phyloP scores from a whole-genome alignment of 2,888 invertebrate species.

The Isotomurus palustris region DNA sequence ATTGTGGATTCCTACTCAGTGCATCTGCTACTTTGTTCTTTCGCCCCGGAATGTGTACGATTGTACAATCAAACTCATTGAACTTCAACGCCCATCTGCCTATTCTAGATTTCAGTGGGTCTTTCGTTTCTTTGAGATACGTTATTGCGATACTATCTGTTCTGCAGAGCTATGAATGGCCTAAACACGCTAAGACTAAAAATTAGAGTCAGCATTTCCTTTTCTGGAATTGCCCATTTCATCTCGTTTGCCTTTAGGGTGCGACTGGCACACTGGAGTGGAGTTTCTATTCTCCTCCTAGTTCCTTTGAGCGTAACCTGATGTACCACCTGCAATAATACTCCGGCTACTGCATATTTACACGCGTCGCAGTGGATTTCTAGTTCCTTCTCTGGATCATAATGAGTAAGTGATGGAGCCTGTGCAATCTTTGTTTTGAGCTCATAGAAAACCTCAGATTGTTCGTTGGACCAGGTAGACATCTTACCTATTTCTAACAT shows the following conservation, averaged over 20 bases:
- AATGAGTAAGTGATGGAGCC: no score
- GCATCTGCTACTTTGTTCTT: not conserved
- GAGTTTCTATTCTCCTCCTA: not conserved
- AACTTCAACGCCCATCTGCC: slow-evolving; percentile 10
- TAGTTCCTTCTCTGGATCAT: no score
- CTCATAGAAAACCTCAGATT: no score
- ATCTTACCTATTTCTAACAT: no score
- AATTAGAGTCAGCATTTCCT: slow-evolving; percentile 8
- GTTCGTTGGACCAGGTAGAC: no score
- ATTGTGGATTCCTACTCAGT: slow-evolving; percentile 3
- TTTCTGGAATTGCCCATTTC: slow-evolving; percentile 5
- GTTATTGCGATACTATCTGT: slow-evolving; percentile 8
- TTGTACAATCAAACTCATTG: slow-evolving; percentile 4
- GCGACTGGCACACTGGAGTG: slow-evolving; percentile 5
- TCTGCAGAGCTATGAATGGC: slow-evolving; percentile 1
- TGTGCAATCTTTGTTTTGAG: no score
- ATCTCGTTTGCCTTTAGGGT: slow-evolving; percentile 2
- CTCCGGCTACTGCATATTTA: no score
- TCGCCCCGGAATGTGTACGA: not conserved
- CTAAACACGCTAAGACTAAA: not conserved
- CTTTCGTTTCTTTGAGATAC: not conserved
- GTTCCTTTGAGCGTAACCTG: no score
- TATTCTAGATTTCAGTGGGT: slow-evolving; percentile 6
- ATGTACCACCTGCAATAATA: no score
- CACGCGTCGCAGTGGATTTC: no score